Base-by-base conservation (phyloP, 1,140 invertebrate species). In the Rhyzopertha dominica region DNA sequence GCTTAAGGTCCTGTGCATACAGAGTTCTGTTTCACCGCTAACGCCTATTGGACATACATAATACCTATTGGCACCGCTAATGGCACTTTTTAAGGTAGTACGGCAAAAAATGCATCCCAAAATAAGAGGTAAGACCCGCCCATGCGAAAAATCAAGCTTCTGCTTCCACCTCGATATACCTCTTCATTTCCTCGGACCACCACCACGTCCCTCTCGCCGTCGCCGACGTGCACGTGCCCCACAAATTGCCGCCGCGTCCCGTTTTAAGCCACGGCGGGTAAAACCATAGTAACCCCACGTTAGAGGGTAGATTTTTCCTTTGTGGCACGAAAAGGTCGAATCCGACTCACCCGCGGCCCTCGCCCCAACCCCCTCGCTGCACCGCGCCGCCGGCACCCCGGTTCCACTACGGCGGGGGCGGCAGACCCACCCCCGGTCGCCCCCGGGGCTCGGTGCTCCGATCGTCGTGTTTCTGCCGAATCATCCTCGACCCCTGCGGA, bases 401-500 rank as follows among this genome's bases (percentile, higher is more conserved):
- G 49, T 53, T 54, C 53, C 50, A 58, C n/a, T n/a, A n/a, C n/a
- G n/a, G n/a, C n/a, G n/a, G n/a, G n/a, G n/a, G n/a, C n/a, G n/a
- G n/a, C n/a, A n/a, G n/a, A n/a, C n/a, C n/a, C 54, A 57, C 46
- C 47, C 46, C 43, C 31, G 41, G 46, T 53, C 53, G 48, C 53
- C 53, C 46, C 43, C 37, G n/a, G n/a, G 43, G 34, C 46, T 37
- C 29, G 49, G 44, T 38, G 32, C 35, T 35, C 53, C 45, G 45
- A 42, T 42, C 42, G 56, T 49, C 45, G 51, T 44, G 56, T 50
- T 61, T 61, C 54, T 61, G 56, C 56, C 58, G 53, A 61, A 61
- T 61, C 58, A 61, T 61, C 58, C 58, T 58, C 49, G 58, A 60
- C 53, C 46, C 58, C 58, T 58, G 48, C 55, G 47, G 54, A 61